Conservation (phyloP, 2,113 vertebrate species). For the Chaetura pelagica region DNA sequence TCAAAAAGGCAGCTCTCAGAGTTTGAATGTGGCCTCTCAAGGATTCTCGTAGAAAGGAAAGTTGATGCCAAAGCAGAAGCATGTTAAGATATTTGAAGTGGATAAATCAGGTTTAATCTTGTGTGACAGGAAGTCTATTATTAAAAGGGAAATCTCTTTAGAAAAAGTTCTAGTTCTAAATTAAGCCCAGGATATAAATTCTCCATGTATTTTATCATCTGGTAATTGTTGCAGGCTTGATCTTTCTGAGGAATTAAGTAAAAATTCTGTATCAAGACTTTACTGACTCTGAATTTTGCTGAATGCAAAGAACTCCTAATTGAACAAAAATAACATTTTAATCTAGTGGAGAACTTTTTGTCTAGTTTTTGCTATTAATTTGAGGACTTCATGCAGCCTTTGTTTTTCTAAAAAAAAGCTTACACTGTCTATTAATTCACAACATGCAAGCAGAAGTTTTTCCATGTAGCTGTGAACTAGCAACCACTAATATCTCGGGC, state of each 20-base stretch:
- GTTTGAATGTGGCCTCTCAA: background rate
- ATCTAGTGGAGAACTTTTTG: background rate
- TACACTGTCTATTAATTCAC: background rate
- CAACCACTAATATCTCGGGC: background rate
- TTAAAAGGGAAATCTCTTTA: slow-evolving; percentile 25
- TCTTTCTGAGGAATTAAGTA: background rate
- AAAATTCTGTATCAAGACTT: background rate
- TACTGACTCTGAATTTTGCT: background rate
- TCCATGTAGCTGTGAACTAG: background rate
- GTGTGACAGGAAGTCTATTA: slow-evolving; percentile 33
- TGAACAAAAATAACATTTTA: background rate
- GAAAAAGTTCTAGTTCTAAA: slow-evolving; percentile 22
- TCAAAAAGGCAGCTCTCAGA: background rate
- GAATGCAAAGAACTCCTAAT: background rate
- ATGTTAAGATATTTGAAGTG: background rate
- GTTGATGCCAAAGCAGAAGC: slow-evolving; percentile 1
- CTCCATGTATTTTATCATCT: slow-evolving; percentile 17
- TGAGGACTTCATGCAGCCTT: background rate
- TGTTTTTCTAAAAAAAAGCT: background rate
- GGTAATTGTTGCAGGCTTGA: background rate
- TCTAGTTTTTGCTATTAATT: background rate
- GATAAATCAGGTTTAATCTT: slow-evolving; percentile 30
- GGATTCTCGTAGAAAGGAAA: slow-evolving; percentile 1
- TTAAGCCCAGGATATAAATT: slow-evolving; percentile 4
- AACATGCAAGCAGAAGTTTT: background rate